Percentiles rank a stretch among this genome's conserved stretches.
Conservation (phyloP, 2,888 invertebrate genomes). For the Agrotis exclamationis region DNA sequence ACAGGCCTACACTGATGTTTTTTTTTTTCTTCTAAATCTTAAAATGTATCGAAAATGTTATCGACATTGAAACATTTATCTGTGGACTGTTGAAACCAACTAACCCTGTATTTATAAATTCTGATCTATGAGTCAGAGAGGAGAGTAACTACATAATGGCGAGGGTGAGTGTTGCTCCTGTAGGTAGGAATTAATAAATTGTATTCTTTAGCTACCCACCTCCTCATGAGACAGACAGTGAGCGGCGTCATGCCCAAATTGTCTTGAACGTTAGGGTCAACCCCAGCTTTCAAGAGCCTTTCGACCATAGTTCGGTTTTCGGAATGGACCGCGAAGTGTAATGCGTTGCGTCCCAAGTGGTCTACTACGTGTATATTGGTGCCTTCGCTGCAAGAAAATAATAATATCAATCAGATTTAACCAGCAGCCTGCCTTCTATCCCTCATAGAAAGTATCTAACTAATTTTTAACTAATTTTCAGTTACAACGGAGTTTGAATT, state of each 20-base stretch:
- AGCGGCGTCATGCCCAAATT: slow-evolving; percentile 87
- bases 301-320: slow-evolving; percentile 71
- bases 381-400: slow-evolving; percentile 66
- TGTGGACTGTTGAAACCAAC: too few relatives aligned
- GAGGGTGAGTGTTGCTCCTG: background rate
- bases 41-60: too few relatives aligned
- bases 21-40: too few relatives aligned
- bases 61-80: too few relatives aligned
- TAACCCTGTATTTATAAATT: too few relatives aligned
- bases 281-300: slow-evolving; percentile 77
- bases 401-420: background rate
- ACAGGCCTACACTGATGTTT: too few relatives aligned
- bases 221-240: slow-evolving; percentile 83
- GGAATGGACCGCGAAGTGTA: slow-evolving; percentile 83
- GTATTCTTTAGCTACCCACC: slow-evolving; percentile 64
- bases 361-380: slow-evolving; percentile 77
- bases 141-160: too few relatives aligned
- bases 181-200: background rate
- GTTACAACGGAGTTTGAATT: too few relatives aligned
- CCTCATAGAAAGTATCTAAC: background rate
- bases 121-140: too few relatives aligned
- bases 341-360: slow-evolving; percentile 81
- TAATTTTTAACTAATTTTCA: too few relatives aligned
- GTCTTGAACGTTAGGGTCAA: slow-evolving; percentile 80
- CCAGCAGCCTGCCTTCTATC: background rate